Percentiles rank a stretch among this genome's conserved stretches.
phyloP scores from a whole-genome alignment of 1,140 invertebrate species.

The Atta cephalotes region DNA sequence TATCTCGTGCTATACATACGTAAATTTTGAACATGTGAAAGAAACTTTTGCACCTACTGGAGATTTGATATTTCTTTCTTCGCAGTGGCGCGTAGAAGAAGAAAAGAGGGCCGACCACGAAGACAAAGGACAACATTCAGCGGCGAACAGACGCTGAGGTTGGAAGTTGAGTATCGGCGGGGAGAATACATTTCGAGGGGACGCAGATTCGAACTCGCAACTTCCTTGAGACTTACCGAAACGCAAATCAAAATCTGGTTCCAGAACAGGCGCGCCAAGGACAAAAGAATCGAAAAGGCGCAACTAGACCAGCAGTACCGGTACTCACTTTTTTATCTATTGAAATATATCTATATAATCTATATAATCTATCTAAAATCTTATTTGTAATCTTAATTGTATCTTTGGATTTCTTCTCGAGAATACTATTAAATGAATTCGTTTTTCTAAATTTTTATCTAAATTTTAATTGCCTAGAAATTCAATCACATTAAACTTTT shows the following conservation, averaged over 20 bases:
- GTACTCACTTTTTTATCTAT: slow-evolving; percentile 85
- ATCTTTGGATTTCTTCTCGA: background rate
- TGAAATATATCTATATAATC: background rate
- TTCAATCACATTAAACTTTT: background rate
- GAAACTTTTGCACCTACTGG: background rate
- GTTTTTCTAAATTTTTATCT: background rate
- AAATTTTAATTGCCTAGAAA: background rate
- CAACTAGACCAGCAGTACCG: slow-evolving; percentile 97
- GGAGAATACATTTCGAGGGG: slow-evolving; percentile 97
- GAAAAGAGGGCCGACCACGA: slow-evolving; percentile 94
- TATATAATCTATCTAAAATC: background rate
- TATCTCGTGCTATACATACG: background rate
- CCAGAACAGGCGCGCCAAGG: slow-evolving; percentile 97
- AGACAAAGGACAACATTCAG: slow-evolving; percentile 98
- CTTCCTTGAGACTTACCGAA: slow-evolving; percentile 93
- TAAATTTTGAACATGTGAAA: background rate
- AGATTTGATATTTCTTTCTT: slow-evolving; percentile 14
- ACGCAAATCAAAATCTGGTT: slow-evolving; percentile 99
- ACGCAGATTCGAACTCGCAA: slow-evolving; percentile 94
- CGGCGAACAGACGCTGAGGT: slow-evolving; percentile 95
- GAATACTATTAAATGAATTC: background rate
- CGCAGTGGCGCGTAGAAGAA: slow-evolving; percentile 93
- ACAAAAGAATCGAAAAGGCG: slow-evolving; percentile 98
- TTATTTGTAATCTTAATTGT: background rate
- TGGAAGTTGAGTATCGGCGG: slow-evolving; percentile 96